A percentile compares a stretch with the other conserved stretches of the same genome.
These are phyloP conservation scores for Rhizomys pruinosus DNA, from an alignment of 2,113 vertebrate species.

Conservation along the genomic window DNA sequence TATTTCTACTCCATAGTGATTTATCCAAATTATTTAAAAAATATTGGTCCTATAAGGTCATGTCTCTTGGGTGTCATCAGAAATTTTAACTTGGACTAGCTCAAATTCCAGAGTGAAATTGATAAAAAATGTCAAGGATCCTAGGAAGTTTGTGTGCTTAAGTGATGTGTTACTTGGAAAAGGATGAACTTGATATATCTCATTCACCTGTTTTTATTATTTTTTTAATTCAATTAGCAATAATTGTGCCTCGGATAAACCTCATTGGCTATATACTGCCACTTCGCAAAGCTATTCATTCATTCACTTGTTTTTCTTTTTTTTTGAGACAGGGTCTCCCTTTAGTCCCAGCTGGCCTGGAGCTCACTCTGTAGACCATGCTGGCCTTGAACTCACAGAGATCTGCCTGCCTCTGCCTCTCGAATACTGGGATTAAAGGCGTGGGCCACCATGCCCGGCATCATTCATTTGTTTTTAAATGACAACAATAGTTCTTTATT, in stretches of 20 bases:
- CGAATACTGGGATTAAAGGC: too few species aligned
- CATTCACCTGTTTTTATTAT: slow-evolving; percentile 37
- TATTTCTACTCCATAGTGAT: slow-evolving; percentile 62
- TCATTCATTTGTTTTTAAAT: slow-evolving; percentile 51
- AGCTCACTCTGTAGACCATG: too few species aligned
- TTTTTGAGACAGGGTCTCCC: too few species aligned
- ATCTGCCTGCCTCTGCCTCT: too few species aligned
- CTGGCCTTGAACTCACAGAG: too few species aligned
- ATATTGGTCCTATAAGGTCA: neutral
- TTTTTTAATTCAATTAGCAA: too few species aligned
- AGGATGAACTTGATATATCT: slow-evolving; percentile 18
- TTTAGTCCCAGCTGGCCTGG: too few species aligned
- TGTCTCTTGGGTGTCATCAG: slow-evolving; percentile 58
- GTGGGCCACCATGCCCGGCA: too few species aligned
- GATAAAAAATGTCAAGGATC: slow-evolving; percentile 41
- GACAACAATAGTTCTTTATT: neutral
- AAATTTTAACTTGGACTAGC: slow-evolving; percentile 61
- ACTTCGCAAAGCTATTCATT: too few species aligned
- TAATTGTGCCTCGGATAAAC: too few species aligned
- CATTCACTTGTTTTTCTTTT: too few species aligned
- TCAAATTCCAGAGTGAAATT: slow-evolving; percentile 55
- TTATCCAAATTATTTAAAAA: slow-evolving; percentile 61
- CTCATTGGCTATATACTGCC: too few species aligned
- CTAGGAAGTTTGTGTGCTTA: slow-evolving; percentile 50
- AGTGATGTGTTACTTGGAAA: slow-evolving; percentile 11